Conservation (phyloP, 2,888 invertebrate species). For the Ichneumon xanthorius region DNA sequence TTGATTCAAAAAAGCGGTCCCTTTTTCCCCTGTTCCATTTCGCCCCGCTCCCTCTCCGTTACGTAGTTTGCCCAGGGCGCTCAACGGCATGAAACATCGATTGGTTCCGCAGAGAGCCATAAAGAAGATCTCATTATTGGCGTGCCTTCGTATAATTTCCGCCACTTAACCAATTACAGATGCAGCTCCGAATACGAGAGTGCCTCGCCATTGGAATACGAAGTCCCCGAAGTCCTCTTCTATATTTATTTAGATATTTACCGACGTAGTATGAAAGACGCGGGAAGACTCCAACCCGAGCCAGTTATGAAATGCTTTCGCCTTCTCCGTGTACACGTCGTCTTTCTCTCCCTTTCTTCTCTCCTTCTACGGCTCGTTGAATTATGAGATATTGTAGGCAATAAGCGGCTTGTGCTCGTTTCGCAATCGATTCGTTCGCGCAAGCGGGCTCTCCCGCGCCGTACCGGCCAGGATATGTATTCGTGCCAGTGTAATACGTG, state of each 20-base stretch:
- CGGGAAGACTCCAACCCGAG: not conserved
- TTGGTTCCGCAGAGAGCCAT: too few relatives aligned
- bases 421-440: slow-evolving; percentile 58
- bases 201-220: not conserved
- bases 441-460: not conserved
- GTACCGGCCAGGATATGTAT: not conserved
- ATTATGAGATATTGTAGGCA: slow-evolving; percentile 60
- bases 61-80: too few relatives aligned
- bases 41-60: too few relatives aligned
- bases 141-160: too few relatives aligned
- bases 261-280: not conserved
- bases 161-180: too few relatives aligned
- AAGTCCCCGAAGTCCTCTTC: not conserved
- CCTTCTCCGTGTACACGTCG: slow-evolving; percentile 21
- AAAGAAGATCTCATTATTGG: too few relatives aligned
- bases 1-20: too few relatives aligned
- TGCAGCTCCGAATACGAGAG: too few relatives aligned
- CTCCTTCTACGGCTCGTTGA: slow-evolving; percentile 39
- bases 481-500: slow-evolving; percentile 51
- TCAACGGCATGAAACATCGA: too few relatives aligned
- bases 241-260: slow-evolving; percentile 24
- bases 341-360: slow-evolving; percentile 37
- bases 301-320: slow-evolving; percentile 30
- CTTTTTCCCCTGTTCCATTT: too few relatives aligned
- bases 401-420: slow-evolving; percentile 62